Conservation (phyloP, 2,888 invertebrate genomes). For the Melieria omissa region DNA sequence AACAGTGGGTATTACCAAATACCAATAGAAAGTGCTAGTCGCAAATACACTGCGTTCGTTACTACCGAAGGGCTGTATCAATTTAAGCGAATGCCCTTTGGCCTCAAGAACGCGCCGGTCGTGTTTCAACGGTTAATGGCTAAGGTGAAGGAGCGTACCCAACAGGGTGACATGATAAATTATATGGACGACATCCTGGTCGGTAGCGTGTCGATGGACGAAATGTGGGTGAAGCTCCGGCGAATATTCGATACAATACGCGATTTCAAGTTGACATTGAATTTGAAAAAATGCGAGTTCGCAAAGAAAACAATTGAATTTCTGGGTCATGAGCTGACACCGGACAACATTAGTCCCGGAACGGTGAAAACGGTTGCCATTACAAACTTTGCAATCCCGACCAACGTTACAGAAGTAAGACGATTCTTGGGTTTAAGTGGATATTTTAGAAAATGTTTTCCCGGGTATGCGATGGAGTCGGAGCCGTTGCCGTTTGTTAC, state of each 20-base stretch:
- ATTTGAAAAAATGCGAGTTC: constrained; percentile 37
- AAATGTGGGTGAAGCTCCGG: constrained; percentile 27
- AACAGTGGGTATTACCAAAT: constrained; percentile 39
- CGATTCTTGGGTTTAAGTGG: constrained; percentile 39
- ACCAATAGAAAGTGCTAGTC: constrained; percentile 13
- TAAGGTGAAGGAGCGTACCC: constrained; percentile 26
- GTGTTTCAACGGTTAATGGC: constrained; percentile 28
- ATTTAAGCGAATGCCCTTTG: constrained; percentile 35
- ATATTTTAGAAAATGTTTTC: constrained; percentile 39
- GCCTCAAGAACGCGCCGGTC: constrained; percentile 20
- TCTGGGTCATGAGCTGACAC: constrained; percentile 25
- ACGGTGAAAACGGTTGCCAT: constrained; percentile 23
- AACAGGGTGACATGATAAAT: constrained; percentile 28
- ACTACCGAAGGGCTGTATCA: constrained; percentile 39
- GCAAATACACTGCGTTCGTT: constrained; percentile 36
- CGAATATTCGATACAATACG: constrained; percentile 21
- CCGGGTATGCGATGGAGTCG: constrained; percentile 34
- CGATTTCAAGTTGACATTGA: constrained; percentile 30
- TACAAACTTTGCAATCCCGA: constrained; percentile 33
- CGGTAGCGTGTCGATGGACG: constrained; percentile 2
- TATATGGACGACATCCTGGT: constrained; percentile 36
- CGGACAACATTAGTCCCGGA: constrained; percentile 34
- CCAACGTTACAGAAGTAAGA: constrained; percentile 27
- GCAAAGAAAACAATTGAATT: constrained; percentile 31
- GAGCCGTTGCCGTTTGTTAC: constrained; percentile 28